Evolutionary conservation across 2,113 vertebrate genomes (phyloP).

Genomic region (Gracilinanus agilis): DNA sequence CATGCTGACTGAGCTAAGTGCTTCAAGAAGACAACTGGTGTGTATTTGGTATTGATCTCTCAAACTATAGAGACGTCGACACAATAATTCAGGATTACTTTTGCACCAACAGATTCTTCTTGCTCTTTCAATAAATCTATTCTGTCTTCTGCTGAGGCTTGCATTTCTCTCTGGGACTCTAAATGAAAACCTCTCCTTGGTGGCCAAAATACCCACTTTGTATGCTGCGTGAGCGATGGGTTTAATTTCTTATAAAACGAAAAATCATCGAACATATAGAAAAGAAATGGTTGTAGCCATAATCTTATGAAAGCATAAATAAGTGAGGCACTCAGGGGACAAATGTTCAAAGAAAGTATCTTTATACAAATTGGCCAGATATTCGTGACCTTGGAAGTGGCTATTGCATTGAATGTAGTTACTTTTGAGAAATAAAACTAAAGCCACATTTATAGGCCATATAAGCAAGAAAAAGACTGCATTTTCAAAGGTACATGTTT

Average conservation of each 20-base stretch:
- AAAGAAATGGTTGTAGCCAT: slow-evolving; percentile 68
- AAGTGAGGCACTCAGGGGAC: not conserved
- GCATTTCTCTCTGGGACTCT: slow-evolving; percentile 62
- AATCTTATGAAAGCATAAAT: slow-evolving; percentile 72
- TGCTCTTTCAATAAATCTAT: slow-evolving; percentile 50
- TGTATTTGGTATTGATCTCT: slow-evolving; percentile 59
- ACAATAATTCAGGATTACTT: slow-evolving; percentile 66
- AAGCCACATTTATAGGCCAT: slow-evolving; percentile 63
- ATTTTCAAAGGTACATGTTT: slow-evolving; percentile 45
- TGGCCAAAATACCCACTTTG: slow-evolving; percentile 72
- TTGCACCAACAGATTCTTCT: slow-evolving; percentile 54
- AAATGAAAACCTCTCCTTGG: slow-evolving; percentile 71
- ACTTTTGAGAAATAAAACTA: slow-evolving; percentile 48
- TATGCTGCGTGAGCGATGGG: slow-evolving; percentile 67
- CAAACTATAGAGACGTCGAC: not conserved
- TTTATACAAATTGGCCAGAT: slow-evolving; percentile 56
- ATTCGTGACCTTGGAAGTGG: slow-evolving; percentile 64
- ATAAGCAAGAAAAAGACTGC: slow-evolving; percentile 46
- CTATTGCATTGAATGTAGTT: slow-evolving; percentile 19
- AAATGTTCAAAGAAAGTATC: slow-evolving; percentile 54
- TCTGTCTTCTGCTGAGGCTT: slow-evolving; percentile 71
- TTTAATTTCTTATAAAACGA: slow-evolving; percentile 76
- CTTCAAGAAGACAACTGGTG: slow-evolving; percentile 16
- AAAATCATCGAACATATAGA: slow-evolving; percentile 59
- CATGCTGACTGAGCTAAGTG: not conserved